Conservation (phyloP, 2,113 vertebrate genomes). For the Tachysurus vachellii region DNA sequence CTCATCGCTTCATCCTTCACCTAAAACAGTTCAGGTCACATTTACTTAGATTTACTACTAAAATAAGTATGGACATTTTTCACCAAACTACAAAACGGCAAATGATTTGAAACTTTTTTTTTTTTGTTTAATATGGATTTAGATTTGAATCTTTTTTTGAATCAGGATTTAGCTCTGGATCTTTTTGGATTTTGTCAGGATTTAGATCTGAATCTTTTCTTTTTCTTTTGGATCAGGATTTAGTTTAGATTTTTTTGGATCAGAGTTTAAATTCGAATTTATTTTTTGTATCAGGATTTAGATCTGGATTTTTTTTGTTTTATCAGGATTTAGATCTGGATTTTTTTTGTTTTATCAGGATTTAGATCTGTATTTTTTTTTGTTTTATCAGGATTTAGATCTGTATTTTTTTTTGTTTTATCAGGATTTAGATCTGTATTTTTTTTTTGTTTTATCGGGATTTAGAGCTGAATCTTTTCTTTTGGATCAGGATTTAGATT, state of each 20-base stretch:
- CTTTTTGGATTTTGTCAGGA: not conserved
- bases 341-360: not conserved
- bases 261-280: not conserved
- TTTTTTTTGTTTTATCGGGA: not conserved
- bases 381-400: not conserved
- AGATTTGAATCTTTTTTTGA: not conserved
- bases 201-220: not conserved
- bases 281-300: not conserved
- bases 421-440: not conserved
- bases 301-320: not conserved
- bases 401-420: not conserved
- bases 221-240: not conserved
- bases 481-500: not conserved
- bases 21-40: conserved; percentile 24
- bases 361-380: not conserved
- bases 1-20: conserved; percentile 73
- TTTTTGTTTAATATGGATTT: not conserved
- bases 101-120: not conserved
- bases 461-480: not conserved
- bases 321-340: not conserved
- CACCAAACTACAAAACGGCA: not conserved
- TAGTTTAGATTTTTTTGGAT: not conserved
- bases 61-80: not conserved
- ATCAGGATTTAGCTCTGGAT: not conserved
- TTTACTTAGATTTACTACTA: not conserved